Evolutionary conservation across 2,888 invertebrate genomes (phyloP).

Genomic region (Lypha dubia): DNA sequence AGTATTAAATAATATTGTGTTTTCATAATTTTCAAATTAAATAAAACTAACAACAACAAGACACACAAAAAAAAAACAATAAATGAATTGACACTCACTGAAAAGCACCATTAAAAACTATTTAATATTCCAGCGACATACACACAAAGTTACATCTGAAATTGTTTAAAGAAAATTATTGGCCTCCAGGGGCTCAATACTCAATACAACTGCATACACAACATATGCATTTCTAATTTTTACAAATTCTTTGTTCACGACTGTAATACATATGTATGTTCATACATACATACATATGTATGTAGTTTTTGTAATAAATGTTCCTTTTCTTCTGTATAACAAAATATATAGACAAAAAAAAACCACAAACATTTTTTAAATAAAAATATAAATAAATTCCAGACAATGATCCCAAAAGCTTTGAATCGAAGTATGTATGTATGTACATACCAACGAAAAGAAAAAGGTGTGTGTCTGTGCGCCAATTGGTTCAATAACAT

Average conservation of each 20-base stretch:
- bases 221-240: constrained; percentile 65
- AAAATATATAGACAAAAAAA: constrained; percentile 22
- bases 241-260: constrained; percentile 54
- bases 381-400: constrained; percentile 43
- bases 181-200: constrained; percentile 60
- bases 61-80: not conserved
- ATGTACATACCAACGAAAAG: no score
- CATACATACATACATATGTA: no score
- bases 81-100: constrained; percentile 18
- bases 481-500: constrained; percentile 59
- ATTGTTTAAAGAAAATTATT: constrained; percentile 61
- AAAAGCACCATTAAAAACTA: constrained; percentile 18
- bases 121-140: constrained; percentile 59
- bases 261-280: no score
- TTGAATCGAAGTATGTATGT: not conserved
- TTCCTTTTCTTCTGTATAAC: not conserved
- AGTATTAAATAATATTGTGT: constrained; percentile 17
- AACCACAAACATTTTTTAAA: constrained; percentile 7
- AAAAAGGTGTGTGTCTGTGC: constrained; percentile 58
- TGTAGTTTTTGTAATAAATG: constrained; percentile 9
- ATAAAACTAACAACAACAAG: no score
- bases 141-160: constrained; percentile 11
- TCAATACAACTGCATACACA: constrained; percentile 58
- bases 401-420: constrained; percentile 51
- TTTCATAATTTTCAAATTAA: constrained; percentile 30